Evolutionary conservation across 2,113 vertebrate species (phyloP).

Genomic region (Paramisgurnus dabryanus): DNA sequence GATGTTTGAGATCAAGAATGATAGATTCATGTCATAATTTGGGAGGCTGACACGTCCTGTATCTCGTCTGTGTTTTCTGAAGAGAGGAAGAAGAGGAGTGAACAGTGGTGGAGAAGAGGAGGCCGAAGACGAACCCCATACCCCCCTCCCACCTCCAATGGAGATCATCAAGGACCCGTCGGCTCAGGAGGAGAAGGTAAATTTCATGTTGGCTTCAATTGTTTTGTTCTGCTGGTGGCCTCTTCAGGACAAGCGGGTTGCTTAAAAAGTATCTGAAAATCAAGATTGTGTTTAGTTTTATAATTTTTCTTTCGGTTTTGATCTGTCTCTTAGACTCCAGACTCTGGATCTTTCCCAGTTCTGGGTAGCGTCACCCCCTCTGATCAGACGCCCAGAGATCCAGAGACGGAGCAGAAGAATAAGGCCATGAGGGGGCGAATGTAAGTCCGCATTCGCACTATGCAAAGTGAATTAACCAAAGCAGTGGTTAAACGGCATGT

Average conservation of each 20-base stretch:
- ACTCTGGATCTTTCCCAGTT: slow-evolving; percentile 45
- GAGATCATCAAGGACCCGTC: slow-evolving; percentile 98
- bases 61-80: slow-evolving; percentile 46
- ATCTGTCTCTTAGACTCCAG: slow-evolving; percentile 40
- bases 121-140: slow-evolving; percentile 92
- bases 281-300: not conserved
- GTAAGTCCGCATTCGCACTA: slow-evolving; percentile 71
- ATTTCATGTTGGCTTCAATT: not conserved
- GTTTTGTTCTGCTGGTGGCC: not conserved
- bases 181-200: slow-evolving; percentile 87
- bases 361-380: slow-evolving; percentile 52
- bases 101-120: slow-evolving; percentile 94
- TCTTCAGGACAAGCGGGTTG: too few relatives aligned
- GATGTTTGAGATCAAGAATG: slow-evolving; percentile 19
- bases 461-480: too few relatives aligned
- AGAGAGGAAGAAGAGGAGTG: slow-evolving; percentile 88
- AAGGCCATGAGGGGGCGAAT: slow-evolving; percentile 94
- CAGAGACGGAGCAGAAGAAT: slow-evolving; percentile 91
- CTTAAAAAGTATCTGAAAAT: too few relatives aligned
- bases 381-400: slow-evolving; percentile 82
- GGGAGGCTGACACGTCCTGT: not conserved
- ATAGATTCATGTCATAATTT: slow-evolving; percentile 2
- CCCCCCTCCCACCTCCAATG: slow-evolving; percentile 94
- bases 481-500: too few relatives aligned
- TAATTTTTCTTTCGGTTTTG: not conserved